These are phyloP conservation scores for Subanguina moxae DNA, from an alignment of 1,140 invertebrate genomes.

Conservation along the genomic window DNA sequence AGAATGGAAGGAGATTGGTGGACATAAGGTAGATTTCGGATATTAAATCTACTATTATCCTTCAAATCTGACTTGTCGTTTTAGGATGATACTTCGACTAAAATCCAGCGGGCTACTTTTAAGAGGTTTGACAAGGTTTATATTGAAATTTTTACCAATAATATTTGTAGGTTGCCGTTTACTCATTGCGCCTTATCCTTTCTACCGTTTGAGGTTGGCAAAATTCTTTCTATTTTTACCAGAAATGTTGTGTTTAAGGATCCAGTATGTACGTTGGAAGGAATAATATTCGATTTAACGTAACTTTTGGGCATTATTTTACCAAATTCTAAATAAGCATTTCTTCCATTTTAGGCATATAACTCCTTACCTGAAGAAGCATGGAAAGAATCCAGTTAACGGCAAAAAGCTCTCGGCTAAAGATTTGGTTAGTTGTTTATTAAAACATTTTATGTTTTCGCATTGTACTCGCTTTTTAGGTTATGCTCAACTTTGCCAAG, in stretches of 20 bases:
- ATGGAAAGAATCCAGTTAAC: constrained; percentile 86
- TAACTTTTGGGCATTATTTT: not conserved
- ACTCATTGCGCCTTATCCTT: constrained; percentile 76
- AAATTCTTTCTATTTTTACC: no score
- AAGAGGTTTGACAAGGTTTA: constrained; percentile 63
- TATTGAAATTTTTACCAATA: no score
- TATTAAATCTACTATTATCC: not conserved
- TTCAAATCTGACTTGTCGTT: not conserved
- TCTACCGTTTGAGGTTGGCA: constrained; percentile 72
- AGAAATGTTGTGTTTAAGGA: constrained; percentile 59
- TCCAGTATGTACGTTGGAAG: constrained; percentile 78
- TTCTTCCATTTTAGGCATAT: constrained; percentile 69
- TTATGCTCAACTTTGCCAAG: constrained; percentile 83
- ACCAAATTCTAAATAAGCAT: not conserved
- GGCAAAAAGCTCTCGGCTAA: constrained; percentile 83
- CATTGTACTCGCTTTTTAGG: no score
- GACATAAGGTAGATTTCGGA: constrained; percentile 50
- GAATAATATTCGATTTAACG: constrained; percentile 80
- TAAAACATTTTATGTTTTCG: no score
- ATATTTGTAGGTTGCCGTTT: constrained; percentile 70
- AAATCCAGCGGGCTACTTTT: constrained; percentile 68
- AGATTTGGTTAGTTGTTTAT: constrained; percentile 64
- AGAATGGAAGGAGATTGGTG: constrained; percentile 57
- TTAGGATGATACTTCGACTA: constrained; percentile 42
- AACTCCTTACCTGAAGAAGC: constrained; percentile 83